Base-by-base conservation (phyloP, 2,797 vertebrate species). In the Pangasius sanitwongsei region DNA sequence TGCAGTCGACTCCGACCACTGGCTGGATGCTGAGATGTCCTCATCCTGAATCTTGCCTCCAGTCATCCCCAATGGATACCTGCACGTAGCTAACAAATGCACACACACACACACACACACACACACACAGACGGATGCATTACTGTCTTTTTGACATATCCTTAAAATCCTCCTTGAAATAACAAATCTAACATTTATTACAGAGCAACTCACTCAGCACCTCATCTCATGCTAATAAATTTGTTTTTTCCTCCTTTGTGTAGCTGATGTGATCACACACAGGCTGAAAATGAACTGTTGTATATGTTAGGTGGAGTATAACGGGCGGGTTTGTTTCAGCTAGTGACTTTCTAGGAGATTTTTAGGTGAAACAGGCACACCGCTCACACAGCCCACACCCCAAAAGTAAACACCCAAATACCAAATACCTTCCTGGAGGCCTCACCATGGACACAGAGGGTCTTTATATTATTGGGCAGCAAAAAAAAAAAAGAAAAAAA, bases 11-110 rank as follows among this genome's bases (percentile, higher is more conserved):
- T 99, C 98, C 0, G 98, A 99, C 98, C 98, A 99, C 90, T 98
- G 98, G 89, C 98, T 99, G 92, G 99, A 99, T n/a, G 99, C 98
- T 0, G 98, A 98, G 95, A 99, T 98, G 94, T 99, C 97, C 92
- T 99, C 97, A 0, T 99, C 98, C 0, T 97, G 97, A 92, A 99
- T 99, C 94, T 98, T 98, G 37, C 98, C 98, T 0, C 97, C 97
- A 0, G 97, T 98, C 98, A 99, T 98, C 15, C 99, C 99, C 87
- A 99, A 94, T 48, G 99, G 98, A 69, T 99, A 99, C 87, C 99
- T 97, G 88, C 99, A 99, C 83, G 97, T 95, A 5, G 97, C 99
- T 99, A 91, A 48, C 91, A 93, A 48, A 88, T 9, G 55, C 86
- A 88, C 74, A 65, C 92, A 93, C 41, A 85, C 13, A 70, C 75